Evolutionary conservation across 2,113 vertebrate species (phyloP), one percentile per base, ranked within the genome.

Genomic region (Myrmecobius fasciatus): DNA sequence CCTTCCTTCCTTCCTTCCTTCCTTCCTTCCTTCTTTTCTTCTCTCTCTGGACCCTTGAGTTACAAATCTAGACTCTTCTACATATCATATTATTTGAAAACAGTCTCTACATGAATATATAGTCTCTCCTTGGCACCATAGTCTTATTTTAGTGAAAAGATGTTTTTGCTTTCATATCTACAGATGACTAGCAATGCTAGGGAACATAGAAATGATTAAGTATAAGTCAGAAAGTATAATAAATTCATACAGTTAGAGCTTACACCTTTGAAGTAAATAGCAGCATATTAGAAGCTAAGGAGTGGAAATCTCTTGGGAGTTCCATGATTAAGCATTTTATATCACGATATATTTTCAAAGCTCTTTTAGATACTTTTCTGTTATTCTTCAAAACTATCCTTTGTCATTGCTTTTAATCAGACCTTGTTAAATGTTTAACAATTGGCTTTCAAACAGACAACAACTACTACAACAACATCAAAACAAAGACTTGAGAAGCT

Each of bases 71-170:
- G 36, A 4, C 14, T 24, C 48, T 95, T 60, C 54, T 11, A 83
- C 28, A 25, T 90, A 90, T 26, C 56, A 43, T 52, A 25, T 93
- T 17, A 26, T n/a, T 48, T 46, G 0, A 52, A 31, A 20, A 48
- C 53, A 47, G 52, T 52, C 51, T 95, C 92, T 52, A 25, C 7
- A 90, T 83, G 51, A 48, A 52, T 56, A 52, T 90, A 88, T 25
- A 92, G 52, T 75, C 31, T n/a, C 60, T 75, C 14, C 3, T 6
- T n/a, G 36, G 60, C 5, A 14, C 14, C 36, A 95, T 48, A 90
- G 56, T 36, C 48, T 52, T 6, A 60, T 75, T 92, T 95, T 93
- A 28, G 90, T 92, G 93, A 60, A 91, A 8, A 91, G n/a, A 90
- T 6, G 10, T 9, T 47, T 92, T 52, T 93, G 25, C 53, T 93